These are phyloP conservation scores for Epinotia ramella DNA, from an alignment of 2,888 invertebrate species.

Conservation along the genomic window DNA sequence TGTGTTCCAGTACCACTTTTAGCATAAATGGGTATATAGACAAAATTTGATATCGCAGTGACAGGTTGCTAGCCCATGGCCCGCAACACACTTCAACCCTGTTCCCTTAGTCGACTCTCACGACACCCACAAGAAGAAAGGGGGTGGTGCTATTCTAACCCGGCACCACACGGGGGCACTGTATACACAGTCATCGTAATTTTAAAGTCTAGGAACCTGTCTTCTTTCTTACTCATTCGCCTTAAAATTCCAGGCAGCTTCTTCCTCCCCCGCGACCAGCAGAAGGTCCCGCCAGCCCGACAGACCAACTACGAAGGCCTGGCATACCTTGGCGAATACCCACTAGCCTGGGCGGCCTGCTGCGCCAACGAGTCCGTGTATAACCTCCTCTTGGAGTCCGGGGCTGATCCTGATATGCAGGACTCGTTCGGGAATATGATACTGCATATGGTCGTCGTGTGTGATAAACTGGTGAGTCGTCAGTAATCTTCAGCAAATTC, in stretches of 20 bases:
- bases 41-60: no score
- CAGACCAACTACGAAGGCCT: conserved; percentile 98
- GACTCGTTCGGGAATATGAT: conserved; percentile 99
- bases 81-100: no score
- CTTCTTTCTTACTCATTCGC: background rate
- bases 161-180: no score
- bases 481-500: background rate
- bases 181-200: no score
- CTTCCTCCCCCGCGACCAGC: conserved; percentile 98
- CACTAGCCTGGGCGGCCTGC: conserved; percentile 98
- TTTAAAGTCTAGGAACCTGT: background rate
- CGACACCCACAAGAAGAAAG: no score
- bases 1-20: no score
- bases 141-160: no score
- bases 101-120: no score
- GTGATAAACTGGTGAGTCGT: conserved; percentile 94
- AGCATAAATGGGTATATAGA: no score
- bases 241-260: conserved; percentile 88
- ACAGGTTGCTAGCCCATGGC: no score
- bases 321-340: conserved; percentile 98
- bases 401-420: conserved; percentile 97
- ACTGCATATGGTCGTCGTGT: conserved; percentile 99
- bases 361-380: conserved; percentile 99
- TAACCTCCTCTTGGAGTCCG: conserved; percentile 95
- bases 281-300: conserved; percentile 90